A percentile compares a stretch with the other conserved stretches of the same genome.
Conservation (phyloP, 2,797 vertebrate genomes). For the Clamator glandarius region DNA sequence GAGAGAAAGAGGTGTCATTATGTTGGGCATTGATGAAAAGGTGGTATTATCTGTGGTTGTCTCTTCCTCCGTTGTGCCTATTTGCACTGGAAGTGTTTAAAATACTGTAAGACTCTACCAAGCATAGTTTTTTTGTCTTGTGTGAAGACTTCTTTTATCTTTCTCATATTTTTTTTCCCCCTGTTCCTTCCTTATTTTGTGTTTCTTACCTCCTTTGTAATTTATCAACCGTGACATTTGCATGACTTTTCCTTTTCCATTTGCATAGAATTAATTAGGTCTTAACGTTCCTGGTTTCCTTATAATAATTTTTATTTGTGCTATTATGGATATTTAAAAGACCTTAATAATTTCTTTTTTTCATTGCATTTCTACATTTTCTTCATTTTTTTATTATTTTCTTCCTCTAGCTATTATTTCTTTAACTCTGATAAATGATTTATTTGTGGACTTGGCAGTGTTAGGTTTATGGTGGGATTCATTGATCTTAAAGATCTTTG, state of each 20-base stretch:
- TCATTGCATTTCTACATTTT: too few relatives aligned
- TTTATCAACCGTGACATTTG: neutral
- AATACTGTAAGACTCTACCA: neutral
- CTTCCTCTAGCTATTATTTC: neutral
- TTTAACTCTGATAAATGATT: rapidly evolving
- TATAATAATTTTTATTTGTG: rapidly evolving
- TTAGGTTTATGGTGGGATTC: rapidly evolving
- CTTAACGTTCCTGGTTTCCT: neutral
- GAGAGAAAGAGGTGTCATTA: too few relatives aligned
- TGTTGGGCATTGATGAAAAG: too few relatives aligned
- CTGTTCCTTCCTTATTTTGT: neutral
- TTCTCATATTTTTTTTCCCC: neutral
- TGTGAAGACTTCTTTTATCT: neutral
- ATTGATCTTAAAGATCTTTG: neutral
- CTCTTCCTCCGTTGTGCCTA: neutral
- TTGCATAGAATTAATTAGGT: neutral
- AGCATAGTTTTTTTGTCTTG: neutral
- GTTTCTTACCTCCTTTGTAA: rapidly evolving
- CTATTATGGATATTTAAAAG: neutral
- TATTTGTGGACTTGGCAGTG: rapidly evolving
- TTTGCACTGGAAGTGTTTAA: neutral
- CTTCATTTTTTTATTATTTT: rapidly evolving
- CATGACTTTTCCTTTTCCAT: neutral
- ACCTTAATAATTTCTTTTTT: rapidly evolving
- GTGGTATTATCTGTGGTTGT: too few relatives aligned